Evolutionary conservation across 2,888 invertebrate species (phyloP).

Genomic region (Buathra laborator): DNA sequence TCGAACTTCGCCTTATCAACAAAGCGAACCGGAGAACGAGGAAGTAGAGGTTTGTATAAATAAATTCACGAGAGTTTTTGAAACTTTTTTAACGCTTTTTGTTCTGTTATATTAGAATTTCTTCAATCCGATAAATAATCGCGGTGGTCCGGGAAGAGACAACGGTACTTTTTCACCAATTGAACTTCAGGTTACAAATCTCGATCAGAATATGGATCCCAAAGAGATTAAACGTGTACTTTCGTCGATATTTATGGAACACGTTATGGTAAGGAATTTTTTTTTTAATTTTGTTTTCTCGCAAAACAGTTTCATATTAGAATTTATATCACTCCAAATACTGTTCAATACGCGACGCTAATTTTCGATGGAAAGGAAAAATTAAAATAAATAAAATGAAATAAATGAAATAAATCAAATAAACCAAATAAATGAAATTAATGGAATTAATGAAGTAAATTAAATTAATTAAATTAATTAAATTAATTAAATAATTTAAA

Average conservation of each 20-base stretch:
- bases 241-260: constrained; percentile 88
- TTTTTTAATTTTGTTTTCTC: constrained; percentile 27
- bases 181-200: constrained; percentile 89
- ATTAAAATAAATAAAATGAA: no score
- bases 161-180: constrained; percentile 84
- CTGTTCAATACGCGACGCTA: no score
- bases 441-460: no score
- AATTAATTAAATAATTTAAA: no score
- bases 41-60: constrained; percentile 81
- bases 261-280: constrained; percentile 86
- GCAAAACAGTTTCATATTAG: background rate
- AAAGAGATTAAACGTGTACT: constrained; percentile 89
- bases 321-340: no score
- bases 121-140: constrained; percentile 83
- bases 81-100: background rate
- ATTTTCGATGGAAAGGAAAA: no score
- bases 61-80: background rate
- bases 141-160: constrained; percentile 73
- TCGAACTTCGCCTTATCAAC: constrained; percentile 79
- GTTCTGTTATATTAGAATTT: constrained; percentile 78
- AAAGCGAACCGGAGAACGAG: constrained; percentile 81
- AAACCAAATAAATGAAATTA: no score
- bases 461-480: no score
- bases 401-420: no score
- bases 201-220: constrained; percentile 90